Evolutionary conservation across 2,888 invertebrate genomes (phyloP).

Genomic region (Sepioteuthis lessoniana): DNA sequence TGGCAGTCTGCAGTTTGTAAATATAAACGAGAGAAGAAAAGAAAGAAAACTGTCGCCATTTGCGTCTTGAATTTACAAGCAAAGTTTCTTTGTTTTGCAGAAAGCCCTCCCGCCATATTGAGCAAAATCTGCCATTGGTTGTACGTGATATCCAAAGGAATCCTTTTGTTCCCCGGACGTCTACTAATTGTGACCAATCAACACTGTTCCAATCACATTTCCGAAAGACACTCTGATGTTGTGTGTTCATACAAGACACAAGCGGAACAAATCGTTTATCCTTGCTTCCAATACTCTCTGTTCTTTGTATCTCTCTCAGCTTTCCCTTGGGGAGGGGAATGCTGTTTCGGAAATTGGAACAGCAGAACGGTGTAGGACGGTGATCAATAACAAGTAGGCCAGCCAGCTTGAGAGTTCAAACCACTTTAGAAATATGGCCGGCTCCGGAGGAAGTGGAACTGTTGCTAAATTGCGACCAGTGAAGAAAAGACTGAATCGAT

Average conservation of each 20-base stretch:
- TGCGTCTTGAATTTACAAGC: not conserved
- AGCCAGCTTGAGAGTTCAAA: not conserved
- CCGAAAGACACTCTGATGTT: not conserved
- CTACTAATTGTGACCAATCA: not conserved
- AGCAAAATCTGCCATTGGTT: not conserved
- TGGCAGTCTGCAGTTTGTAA: no score
- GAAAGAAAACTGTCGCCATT: not conserved
- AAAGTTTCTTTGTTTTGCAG: not conserved
- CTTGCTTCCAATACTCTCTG: not conserved
- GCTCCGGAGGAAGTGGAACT: conserved; percentile 33
- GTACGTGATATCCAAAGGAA: not conserved
- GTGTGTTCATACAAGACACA: not conserved
- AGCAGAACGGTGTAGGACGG: not conserved
- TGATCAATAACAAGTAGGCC: not conserved
- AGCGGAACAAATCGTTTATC: not conserved
- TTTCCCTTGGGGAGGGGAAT: not conserved
- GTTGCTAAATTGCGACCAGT: not conserved
- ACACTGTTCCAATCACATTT: not conserved
- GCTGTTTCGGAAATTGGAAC: not conserved
- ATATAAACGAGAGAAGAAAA: not conserved
- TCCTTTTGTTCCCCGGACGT: not conserved
- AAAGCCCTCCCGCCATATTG: not conserved
- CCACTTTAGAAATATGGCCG: not conserved
- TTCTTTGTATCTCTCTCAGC: not conserved
- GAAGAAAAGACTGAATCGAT: not conserved